Percentiles rank a stretch among this genome's conserved stretches.
Conservation (phyloP, 2,888 invertebrate genomes). For the Cataglyphis altisquamis region DNA sequence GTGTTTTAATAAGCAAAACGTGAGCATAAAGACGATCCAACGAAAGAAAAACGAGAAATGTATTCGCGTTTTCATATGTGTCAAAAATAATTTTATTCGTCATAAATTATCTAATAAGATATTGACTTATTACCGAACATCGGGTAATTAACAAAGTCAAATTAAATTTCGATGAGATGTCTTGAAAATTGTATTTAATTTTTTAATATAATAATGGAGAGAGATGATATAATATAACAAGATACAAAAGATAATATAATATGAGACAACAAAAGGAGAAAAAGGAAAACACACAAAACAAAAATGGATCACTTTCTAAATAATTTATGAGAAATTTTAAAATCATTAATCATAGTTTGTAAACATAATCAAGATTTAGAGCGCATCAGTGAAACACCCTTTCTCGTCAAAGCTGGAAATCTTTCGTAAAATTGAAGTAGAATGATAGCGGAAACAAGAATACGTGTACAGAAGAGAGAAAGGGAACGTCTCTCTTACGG, state of each 20-base stretch:
- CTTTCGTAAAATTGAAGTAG: constrained; percentile 76
- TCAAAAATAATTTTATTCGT: background rate
- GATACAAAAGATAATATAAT: too few relatives aligned
- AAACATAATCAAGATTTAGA: constrained; percentile 24
- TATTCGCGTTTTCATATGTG: constrained; percentile 15
- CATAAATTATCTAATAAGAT: background rate
- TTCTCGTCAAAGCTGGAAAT: constrained; percentile 73
- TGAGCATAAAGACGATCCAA: constrained; percentile 19
- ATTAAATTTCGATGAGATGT: background rate
- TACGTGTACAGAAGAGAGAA: constrained; percentile 44
- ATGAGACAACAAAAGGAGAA: too few relatives aligned
- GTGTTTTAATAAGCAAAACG: constrained; percentile 22
- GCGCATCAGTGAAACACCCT: constrained; percentile 49
- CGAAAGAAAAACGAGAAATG: constrained; percentile 41
- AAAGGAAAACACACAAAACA: too few relatives aligned
- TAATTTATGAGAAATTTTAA: background rate
- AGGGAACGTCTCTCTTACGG: constrained; percentile 66
- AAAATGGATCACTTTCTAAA: background rate
- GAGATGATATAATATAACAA: background rate
- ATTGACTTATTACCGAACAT: background rate
- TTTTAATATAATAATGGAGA: background rate
- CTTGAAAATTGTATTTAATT: background rate
- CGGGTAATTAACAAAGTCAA: background rate
- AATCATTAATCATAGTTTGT: background rate
- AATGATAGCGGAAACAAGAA: constrained; percentile 25